Conservation (phyloP, 2,113 vertebrate species). For the Lethenteron camtschaticum region DNA sequence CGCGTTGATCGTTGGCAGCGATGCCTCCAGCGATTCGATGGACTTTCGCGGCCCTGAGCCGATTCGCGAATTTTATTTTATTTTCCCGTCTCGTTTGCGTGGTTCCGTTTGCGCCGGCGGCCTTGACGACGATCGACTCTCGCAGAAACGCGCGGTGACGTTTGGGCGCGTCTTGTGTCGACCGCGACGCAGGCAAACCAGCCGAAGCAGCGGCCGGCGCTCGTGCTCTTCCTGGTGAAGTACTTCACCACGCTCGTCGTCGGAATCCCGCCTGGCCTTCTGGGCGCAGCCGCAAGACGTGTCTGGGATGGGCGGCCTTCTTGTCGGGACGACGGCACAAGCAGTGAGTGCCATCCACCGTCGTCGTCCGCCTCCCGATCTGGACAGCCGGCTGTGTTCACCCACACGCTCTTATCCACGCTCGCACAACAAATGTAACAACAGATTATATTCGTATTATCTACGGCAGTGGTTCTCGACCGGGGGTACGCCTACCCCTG, state of each 20-base stretch:
- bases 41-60: not conserved
- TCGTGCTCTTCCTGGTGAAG: constrained; percentile 77
- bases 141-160: not conserved
- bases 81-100: not conserved
- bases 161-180: constrained; percentile 8
- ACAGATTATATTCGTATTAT: no score
- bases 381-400: no score
- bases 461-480: no score
- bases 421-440: no score
- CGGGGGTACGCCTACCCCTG: no score
- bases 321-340: constrained; percentile 17
- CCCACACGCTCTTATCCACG: no score
- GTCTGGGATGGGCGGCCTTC: constrained; percentile 77
- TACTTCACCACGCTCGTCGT: constrained; percentile 86
- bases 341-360: constrained; percentile 2
- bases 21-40: not conserved
- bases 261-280: constrained; percentile 84
- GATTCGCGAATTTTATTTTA: not conserved
- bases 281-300: constrained; percentile 96
- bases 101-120: not conserved
- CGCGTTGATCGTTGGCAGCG: not conserved
- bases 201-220: constrained; percentile 39
- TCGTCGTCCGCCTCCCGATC: no score
- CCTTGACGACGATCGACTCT: not conserved
- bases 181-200: constrained; percentile 27